phyloP scores from a whole-genome alignment of 2,888 invertebrate genomes.

The Pterobdella sp. region DNA sequence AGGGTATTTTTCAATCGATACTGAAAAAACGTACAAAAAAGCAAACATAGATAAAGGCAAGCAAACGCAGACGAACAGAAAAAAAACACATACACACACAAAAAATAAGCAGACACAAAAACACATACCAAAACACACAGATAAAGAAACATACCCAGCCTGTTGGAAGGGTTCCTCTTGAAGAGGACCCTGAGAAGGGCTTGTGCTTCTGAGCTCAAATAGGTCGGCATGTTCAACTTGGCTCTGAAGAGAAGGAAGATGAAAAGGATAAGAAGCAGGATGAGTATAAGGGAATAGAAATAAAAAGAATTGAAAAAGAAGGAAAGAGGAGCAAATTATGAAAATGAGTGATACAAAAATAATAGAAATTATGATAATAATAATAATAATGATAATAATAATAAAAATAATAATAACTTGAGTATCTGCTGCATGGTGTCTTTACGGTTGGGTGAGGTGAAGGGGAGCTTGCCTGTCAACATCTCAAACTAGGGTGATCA shows the following conservation, averaged over 20 bases:
- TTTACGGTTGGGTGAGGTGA: constrained; percentile 86
- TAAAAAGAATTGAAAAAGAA: not conserved
- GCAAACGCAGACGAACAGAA: not conserved
- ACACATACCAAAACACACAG: too few species aligned
- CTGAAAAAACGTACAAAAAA: too few species aligned
- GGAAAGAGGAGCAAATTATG: not conserved
- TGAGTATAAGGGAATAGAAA: not conserved
- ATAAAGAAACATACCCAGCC: constrained; percentile 54
- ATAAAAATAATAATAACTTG: constrained; percentile 55
- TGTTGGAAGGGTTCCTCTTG: constrained; percentile 90
- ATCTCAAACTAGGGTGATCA: constrained; percentile 73
- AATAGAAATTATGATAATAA: not conserved
- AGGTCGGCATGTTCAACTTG: constrained; percentile 94
- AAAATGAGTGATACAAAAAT: not conserved
- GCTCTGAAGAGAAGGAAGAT: constrained; percentile 55
- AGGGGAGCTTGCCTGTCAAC: constrained; percentile 93
- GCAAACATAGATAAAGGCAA: not conserved
- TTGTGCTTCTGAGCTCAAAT: constrained; percentile 90
- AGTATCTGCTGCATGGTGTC: constrained; percentile 98
- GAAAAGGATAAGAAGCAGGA: constrained; percentile 6
- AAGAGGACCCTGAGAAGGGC: constrained; percentile 84
- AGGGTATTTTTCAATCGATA: too few species aligned
- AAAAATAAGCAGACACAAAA: too few species aligned
- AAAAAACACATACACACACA: too few species aligned
- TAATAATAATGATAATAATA: constrained; percentile 7